A percentile compares a stretch with the other conserved stretches of the same genome.
These are phyloP conservation scores for Anas platyrhynchos DNA, from an alignment of 2,113 vertebrate species.

Conservation along the genomic window DNA sequence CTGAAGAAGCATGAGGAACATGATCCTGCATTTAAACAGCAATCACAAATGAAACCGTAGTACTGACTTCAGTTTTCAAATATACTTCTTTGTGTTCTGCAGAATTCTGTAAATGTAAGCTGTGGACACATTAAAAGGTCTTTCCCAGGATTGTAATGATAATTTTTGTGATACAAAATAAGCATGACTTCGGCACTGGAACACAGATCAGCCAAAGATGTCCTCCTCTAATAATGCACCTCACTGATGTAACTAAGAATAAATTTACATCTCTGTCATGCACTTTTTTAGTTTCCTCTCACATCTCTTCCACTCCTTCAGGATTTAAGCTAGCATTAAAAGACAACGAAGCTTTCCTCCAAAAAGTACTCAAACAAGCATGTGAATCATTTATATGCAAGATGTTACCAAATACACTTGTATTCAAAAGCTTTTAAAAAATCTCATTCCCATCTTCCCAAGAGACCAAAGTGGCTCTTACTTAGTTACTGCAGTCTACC, in stretches of 20 bases:
- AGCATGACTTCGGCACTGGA: not conserved
- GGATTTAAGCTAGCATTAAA: not conserved
- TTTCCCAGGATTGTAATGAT: not conserved
- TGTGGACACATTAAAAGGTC: not conserved
- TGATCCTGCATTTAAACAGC: not conserved
- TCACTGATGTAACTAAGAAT: not conserved
- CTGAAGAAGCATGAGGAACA: not conserved
- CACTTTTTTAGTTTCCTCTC: not conserved
- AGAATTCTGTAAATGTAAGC: not conserved
- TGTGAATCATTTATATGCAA: not conserved
- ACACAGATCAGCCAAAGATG: not conserved
- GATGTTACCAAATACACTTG: not conserved
- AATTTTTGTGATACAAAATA: not conserved
- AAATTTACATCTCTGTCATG: not conserved
- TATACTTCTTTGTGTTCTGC: not conserved
- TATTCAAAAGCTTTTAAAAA: not conserved
- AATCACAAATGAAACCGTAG: not conserved
- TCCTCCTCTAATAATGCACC: not conserved
- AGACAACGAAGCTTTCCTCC: not conserved
- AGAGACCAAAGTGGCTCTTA: not conserved
- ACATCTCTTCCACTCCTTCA: not conserved
- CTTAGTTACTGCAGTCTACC: not conserved
- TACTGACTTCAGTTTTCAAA: not conserved
- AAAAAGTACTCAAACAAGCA: not conserved
- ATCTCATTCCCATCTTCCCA: not conserved